Percentiles rank a stretch among this genome's conserved stretches.
Conservation (phyloP, 2,888 invertebrate genomes). For the Meliscaeva auricollis region DNA sequence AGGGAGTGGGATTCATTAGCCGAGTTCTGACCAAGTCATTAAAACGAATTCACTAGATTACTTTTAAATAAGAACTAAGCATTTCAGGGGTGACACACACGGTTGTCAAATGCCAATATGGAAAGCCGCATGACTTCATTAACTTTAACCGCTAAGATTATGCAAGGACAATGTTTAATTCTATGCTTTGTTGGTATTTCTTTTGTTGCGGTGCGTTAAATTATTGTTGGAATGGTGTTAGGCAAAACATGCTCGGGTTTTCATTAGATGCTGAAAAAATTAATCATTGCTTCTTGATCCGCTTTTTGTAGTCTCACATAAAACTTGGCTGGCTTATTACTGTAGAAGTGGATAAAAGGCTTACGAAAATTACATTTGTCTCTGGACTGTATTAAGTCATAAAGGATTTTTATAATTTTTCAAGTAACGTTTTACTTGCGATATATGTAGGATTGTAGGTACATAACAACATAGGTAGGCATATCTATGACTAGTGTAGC, state of each 20-base stretch:
- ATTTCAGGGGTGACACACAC: conserved; percentile 61
- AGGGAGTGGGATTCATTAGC: conserved; percentile 63
- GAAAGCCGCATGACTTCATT: conserved; percentile 67
- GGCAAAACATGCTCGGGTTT: conserved; percentile 34
- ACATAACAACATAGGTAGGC: too few relatives aligned
- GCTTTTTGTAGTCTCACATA: conserved; percentile 61
- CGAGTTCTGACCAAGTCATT: conserved; percentile 52
- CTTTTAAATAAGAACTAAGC: conserved; percentile 75
- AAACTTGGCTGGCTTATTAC: conserved; percentile 34
- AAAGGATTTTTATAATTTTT: conserved; percentile 18
- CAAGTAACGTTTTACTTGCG: neutral
- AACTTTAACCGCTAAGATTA: conserved; percentile 72
- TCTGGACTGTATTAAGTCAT: neutral
- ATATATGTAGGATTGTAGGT: too few relatives aligned
- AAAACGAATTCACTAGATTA: conserved; percentile 72
- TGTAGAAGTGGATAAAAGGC: conserved; percentile 16
- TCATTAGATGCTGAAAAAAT: conserved; percentile 63
- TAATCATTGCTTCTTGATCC: conserved; percentile 72
- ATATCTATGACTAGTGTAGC: too few relatives aligned
- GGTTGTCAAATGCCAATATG: conserved; percentile 48
- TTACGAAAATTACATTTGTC: neutral
- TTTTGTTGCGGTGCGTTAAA: conserved; percentile 9
- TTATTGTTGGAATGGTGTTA: conserved; percentile 15
- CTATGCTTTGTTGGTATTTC: conserved; percentile 40
- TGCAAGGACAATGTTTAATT: conserved; percentile 66